Evolutionary conservation across 2,888 invertebrate genomes (phyloP).

Genomic region (Calameuta idolon): DNA sequence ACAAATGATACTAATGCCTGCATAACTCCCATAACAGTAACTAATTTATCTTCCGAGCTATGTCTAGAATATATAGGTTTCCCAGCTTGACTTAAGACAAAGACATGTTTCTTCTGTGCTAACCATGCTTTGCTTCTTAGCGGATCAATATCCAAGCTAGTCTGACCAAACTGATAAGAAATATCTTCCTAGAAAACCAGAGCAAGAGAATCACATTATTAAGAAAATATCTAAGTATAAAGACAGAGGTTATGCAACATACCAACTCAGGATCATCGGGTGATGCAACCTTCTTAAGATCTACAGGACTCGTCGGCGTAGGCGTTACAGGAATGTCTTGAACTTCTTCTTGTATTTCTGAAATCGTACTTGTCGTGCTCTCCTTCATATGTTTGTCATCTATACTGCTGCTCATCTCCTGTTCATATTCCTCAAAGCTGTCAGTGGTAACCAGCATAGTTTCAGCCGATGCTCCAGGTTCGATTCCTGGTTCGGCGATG

Average conservation of each 20-base stretch:
- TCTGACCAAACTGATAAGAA: slow-evolving; percentile 56
- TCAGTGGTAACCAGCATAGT: slow-evolving; percentile 80
- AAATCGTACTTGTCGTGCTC: slow-evolving; percentile 71
- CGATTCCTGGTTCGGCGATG: slow-evolving; percentile 62
- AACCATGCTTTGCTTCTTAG: slow-evolving; percentile 81
- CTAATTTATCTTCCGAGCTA: slow-evolving; percentile 86
- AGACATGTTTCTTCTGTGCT: slow-evolving; percentile 89
- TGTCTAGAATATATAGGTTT: slow-evolving; percentile 96
- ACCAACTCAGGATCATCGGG: slow-evolving; percentile 48
- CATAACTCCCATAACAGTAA: slow-evolving; percentile 94
- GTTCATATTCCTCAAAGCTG: slow-evolving; percentile 77
- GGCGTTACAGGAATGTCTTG: slow-evolving; percentile 61
- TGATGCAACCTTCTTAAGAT: slow-evolving; percentile 34
- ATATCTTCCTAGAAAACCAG: slow-evolving; percentile 55
- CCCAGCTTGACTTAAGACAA: slow-evolving; percentile 94
- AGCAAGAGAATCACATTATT: background rate
- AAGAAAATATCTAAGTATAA: slow-evolving; percentile 3
- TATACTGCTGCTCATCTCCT: slow-evolving; percentile 75
- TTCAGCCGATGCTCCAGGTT: slow-evolving; percentile 74
- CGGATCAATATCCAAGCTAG: slow-evolving; percentile 72
- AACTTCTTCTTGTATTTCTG: slow-evolving; percentile 72
- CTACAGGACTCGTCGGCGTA: slow-evolving; percentile 31
- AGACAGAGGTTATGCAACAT: slow-evolving; percentile 26
- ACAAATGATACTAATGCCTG: slow-evolving; percentile 94
- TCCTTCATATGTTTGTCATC: slow-evolving; percentile 71